phyloP scores from a whole-genome alignment of 2,888 invertebrate species.

The Conops quadrifasciatus region DNA sequence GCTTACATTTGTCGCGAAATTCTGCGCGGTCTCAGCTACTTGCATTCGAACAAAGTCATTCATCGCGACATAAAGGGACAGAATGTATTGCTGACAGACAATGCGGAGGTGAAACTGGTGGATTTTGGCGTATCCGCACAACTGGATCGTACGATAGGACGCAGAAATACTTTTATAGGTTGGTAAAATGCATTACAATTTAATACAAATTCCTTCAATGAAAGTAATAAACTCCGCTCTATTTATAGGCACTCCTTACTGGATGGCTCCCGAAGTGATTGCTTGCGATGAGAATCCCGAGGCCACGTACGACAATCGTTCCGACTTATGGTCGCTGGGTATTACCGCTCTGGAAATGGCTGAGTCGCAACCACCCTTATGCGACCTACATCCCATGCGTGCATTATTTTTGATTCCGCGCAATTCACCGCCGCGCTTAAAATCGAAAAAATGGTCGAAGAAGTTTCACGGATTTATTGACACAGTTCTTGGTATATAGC shows the following conservation, averaged over 20 bases:
- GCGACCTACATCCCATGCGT: slow-evolving; percentile 99
- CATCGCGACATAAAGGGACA: slow-evolving; percentile 99
- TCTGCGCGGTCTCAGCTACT: slow-evolving; percentile 92
- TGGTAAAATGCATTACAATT: neutral
- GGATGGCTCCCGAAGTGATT: slow-evolving; percentile 99
- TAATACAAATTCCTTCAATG: no score
- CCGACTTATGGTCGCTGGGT: slow-evolving; percentile 90
- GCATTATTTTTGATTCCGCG: slow-evolving; percentile 98
- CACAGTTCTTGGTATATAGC: slow-evolving; percentile 77
- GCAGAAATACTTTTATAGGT: slow-evolving; percentile 96
- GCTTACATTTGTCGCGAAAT: slow-evolving; percentile 98
- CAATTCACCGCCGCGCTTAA: slow-evolving; percentile 96
- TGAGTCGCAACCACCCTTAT: slow-evolving; percentile 98
- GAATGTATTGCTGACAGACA: slow-evolving; percentile 98
- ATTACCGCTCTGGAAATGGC: slow-evolving; percentile 99
- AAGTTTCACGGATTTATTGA: slow-evolving; percentile 99
- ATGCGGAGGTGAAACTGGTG: slow-evolving; percentile 99
- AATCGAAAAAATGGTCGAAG: slow-evolving; percentile 97
- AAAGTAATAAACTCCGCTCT: neutral
- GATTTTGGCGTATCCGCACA: slow-evolving; percentile 99
- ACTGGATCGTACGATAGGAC: slow-evolving; percentile 97
- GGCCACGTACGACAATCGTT: slow-evolving; percentile 98
- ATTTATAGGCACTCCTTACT: slow-evolving; percentile 86
- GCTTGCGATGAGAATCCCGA: slow-evolving; percentile 99
- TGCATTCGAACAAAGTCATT: slow-evolving; percentile 98